Evolutionary conservation across 1,140 invertebrate genomes (phyloP), one percentile per base, ranked within the genome.

Genomic region (Diorhabda sublineata): DNA sequence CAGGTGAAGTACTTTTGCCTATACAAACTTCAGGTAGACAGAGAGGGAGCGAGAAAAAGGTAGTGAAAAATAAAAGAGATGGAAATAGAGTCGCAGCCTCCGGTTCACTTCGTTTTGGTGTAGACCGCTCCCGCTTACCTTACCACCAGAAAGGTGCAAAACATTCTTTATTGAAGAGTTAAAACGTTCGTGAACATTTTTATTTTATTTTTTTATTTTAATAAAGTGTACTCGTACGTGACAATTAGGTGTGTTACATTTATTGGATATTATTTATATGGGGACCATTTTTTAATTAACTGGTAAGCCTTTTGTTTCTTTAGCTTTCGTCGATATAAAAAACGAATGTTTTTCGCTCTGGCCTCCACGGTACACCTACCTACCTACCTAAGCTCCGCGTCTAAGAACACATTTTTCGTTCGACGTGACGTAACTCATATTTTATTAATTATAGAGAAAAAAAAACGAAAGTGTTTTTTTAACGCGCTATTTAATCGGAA

Each of bases 1-100:
- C 61, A 62, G 61, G 61, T 62, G 61, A 62, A 62, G 42, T 44
- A 62, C 61, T 62, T 43, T 62, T 62, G n/a, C 41, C 42, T 44
- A 43, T 43, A 62, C 41, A 9, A 4, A 26, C 9, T 41, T 5
- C 58, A 26, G 26, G 26, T 26, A 52, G 45, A 52, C 45, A 52
- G 45, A 52, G 45, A 52, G 45, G 5, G 45, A 52, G 45, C 45
- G 45, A 6, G 45, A 52, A 9, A 52, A 9, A 52, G 45, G 8
- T 9, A 9, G 45, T 6, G 5, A 52, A 52, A 5, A 9, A 52
- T 6, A 52, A 52, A 5, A 52, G 8, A 52, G 45, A 52, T 9
- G 45, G 45, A 52, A 9, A 9, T 52, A 52, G 45, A 52, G 8
- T 52, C 61, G 43, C 61, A 62, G 61, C 61, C 61, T 62, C 61